Conservation (phyloP, 2,797 vertebrate genomes). For the Prionace glauca region DNA sequence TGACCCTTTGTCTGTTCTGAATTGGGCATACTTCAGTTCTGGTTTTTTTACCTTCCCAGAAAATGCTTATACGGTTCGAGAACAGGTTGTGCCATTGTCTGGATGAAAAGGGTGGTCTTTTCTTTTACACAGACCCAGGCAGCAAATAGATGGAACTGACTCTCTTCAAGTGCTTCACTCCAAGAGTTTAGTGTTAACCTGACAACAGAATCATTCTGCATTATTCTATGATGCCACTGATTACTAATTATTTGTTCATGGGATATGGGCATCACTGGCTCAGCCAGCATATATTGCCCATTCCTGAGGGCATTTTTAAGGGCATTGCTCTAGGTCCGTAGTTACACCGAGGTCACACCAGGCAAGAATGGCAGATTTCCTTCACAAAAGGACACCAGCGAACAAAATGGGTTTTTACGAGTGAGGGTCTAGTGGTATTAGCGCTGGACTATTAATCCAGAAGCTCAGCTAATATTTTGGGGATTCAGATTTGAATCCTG, state of each 20-base stretch:
- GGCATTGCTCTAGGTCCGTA: no score
- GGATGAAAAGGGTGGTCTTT: neutral
- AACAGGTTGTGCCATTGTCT: neutral
- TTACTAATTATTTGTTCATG: neutral
- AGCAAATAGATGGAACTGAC: neutral
- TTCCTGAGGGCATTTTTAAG: no score
- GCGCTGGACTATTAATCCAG: no score
- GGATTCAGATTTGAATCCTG: no score
- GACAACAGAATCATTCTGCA: neutral
- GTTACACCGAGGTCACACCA: no score
- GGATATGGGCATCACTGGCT: no score
- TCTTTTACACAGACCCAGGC: neutral
- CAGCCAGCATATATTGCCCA: no score
- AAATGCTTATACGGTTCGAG: neutral
- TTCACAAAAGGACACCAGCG: no score
- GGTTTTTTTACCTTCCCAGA: neutral
- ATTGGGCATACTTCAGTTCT: neutral
- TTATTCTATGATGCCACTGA: neutral
- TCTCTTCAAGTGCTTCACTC: neutral
- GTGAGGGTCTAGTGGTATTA: no score
- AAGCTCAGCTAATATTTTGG: no score
- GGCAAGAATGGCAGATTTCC: no score
- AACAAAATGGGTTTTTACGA: no score
- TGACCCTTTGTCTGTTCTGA: neutral
- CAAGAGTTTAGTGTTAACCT: neutral